Conservation (phyloP, 2,113 vertebrate species). For the Isichthys henryi region DNA sequence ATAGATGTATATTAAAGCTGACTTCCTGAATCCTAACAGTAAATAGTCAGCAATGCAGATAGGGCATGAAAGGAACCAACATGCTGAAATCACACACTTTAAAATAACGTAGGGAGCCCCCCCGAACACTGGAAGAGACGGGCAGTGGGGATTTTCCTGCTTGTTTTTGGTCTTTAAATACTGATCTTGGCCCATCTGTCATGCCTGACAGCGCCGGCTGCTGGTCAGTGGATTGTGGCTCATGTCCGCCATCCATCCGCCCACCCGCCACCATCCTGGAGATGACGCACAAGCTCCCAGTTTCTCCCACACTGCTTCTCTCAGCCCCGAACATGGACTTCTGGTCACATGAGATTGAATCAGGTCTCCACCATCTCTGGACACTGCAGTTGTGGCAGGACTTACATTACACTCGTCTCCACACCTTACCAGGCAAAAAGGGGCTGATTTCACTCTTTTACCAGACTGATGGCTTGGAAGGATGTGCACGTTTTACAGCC, state of each 20-base stretch:
- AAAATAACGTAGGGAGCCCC: background rate
- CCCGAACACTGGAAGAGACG: background rate
- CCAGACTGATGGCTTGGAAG: background rate
- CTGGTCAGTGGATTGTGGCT: background rate
- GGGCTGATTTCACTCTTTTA: background rate
- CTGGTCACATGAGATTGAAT: background rate
- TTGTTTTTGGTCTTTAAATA: background rate
- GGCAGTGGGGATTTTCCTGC: background rate
- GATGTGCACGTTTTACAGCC: background rate
- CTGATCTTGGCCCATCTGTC: background rate
- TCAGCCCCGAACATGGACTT: background rate
- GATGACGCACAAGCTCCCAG: background rate
- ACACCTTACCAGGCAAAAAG: background rate
- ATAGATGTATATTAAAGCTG: constrained; percentile 5
- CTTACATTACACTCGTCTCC: background rate
- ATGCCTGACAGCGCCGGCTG: background rate
- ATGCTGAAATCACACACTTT: background rate
- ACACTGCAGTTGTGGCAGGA: background rate
- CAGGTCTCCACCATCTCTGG: background rate
- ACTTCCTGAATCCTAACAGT: constrained; percentile 8
- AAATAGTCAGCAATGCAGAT: background rate
- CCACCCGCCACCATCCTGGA: no score
- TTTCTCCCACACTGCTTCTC: background rate
- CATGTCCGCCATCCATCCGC: background rate
- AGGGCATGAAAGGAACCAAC: background rate